Evolutionary conservation across 1,140 invertebrate genomes (phyloP), one percentile per base, ranked within the genome.

Genomic region (Pogonomyrmex californicus): DNA sequence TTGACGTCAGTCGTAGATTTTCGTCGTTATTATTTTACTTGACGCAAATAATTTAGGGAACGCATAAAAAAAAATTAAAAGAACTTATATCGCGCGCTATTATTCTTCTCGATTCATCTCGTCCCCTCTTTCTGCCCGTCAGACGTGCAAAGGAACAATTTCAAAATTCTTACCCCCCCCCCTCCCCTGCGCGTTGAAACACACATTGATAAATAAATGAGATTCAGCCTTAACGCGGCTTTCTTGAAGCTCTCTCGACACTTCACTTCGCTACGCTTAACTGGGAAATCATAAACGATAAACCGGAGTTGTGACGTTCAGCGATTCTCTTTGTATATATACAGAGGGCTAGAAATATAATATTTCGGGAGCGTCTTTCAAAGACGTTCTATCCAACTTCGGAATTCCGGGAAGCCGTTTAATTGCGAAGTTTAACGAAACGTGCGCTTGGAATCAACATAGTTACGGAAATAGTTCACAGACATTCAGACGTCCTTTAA

Each of bases 361-460:
- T 83, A 83, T 83, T 83, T 83, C 56, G 41, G 10, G 14, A 12
- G 12, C 56, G 33, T 75, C 79, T 60, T 60, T 14, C 54, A 47
- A 23, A 23, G 23, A 33, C 51, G 56, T 73, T 73, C 66, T 58
- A 68, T 47, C 51, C 51, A 83, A 75, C 79, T 83, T 75, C 14
- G 56, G 56, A 83, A 75, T 83, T 83, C 54, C 54, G n/a, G 3
- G 12, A 56, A 75, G 68, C 54, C 73, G 68, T 70, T 41, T 83
- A 83, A 83, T 83, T 60, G 44, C 79, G 12, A 83, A 83, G 68
- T 83, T 83, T 41, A 73, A 83, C 79, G 68, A 75, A 83, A 75
- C 54, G 79, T 62, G 12, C 33, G 33, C 30, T 51, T 51, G 68
- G 23, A 47, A 82, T 73, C 79, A 82, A 73, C 79, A 49, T 56